Evolutionary conservation across 2,888 invertebrate species (phyloP).

Genomic region (Litoditis marina): DNA sequence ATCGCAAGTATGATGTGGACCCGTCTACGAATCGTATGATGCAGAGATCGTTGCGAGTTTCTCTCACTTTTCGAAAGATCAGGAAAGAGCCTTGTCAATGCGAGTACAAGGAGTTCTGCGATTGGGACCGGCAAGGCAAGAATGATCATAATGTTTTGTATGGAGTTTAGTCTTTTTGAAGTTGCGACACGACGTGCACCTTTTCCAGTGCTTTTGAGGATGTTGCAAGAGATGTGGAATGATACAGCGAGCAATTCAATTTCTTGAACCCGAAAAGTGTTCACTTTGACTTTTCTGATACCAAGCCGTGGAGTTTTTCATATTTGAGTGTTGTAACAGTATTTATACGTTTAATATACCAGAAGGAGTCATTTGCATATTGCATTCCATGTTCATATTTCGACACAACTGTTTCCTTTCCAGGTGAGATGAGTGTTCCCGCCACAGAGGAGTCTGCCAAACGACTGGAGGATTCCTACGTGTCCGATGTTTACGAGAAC

Average conservation of each 20-base stretch:
- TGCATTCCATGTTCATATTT: neutral
- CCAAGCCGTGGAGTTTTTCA: no score
- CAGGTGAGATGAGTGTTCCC: conserved; percentile 48
- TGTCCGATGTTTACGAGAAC: conserved; percentile 76
- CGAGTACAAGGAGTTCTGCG: conserved; percentile 54
- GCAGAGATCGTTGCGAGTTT: conserved; percentile 60
- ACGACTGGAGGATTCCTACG: conserved; percentile 44
- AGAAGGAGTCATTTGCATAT: no score
- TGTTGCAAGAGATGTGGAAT: no score
- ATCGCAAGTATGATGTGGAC: conserved; percentile 77
- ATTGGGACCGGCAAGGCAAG: conserved; percentile 54
- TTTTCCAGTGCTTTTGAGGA: no score
- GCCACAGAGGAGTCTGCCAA: conserved; percentile 25
- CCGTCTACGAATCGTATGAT: conserved; percentile 61
- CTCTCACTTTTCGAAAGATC: conserved; percentile 65
- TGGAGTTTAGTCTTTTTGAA: no score
- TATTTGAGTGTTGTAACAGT: no score
- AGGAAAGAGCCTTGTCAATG: conserved; percentile 57
- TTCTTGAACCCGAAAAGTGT: no score
- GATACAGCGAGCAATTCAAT: no score
- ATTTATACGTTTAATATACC: no score
- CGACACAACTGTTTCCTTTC: neutral
- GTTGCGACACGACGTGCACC: no score
- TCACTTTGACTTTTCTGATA: no score
- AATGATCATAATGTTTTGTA: no score